A percentile compares a stretch with the other conserved stretches of the same genome.
Conservation (phyloP, 2,888 invertebrate genomes). For the Nephrocerus scutellatus region DNA sequence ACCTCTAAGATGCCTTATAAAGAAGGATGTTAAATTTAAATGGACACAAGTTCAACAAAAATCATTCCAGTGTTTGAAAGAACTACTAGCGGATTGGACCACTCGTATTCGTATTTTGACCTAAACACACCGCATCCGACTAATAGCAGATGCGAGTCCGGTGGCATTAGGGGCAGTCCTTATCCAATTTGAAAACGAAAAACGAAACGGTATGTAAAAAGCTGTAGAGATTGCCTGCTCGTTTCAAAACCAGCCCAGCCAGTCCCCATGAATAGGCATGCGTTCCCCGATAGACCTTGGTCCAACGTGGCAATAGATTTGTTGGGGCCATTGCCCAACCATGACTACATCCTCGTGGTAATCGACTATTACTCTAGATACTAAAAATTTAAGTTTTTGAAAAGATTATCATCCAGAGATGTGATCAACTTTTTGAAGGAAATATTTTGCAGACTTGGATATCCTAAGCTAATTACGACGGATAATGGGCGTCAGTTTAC, state of each 20-base stretch:
- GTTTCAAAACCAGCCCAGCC: constrained; percentile 11
- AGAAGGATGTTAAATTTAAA: constrained; percentile 21
- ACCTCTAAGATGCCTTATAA: no score
- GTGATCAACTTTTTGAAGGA: constrained; percentile 13
- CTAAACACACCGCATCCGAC: no score
- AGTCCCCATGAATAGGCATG: constrained; percentile 9
- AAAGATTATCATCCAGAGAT: constrained; percentile 2
- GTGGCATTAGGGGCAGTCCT: no score
- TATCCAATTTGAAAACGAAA: constrained; percentile 9
- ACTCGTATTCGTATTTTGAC: constrained; percentile 30
- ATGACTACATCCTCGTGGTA: constrained; percentile 16
- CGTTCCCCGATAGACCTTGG: constrained; percentile 13
- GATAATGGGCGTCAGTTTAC: constrained; percentile 18
- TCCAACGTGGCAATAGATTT: constrained; percentile 12
- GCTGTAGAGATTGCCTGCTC: constrained; percentile 15
- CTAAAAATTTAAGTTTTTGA: constrained; percentile 13
- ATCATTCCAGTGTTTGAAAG: constrained; percentile 28
- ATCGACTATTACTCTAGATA: constrained; percentile 17
- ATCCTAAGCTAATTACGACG: constrained; percentile 12
- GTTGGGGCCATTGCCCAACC: constrained; percentile 16
- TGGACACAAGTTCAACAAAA: constrained; percentile 28
- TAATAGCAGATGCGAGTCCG: no score
- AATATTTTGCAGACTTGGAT: constrained; percentile 14
- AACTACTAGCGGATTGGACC: constrained; percentile 7
- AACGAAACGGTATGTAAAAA: constrained; percentile 16